Conservation (phyloP, 2,797 vertebrate species). For the Sebastes nivosus region DNA sequence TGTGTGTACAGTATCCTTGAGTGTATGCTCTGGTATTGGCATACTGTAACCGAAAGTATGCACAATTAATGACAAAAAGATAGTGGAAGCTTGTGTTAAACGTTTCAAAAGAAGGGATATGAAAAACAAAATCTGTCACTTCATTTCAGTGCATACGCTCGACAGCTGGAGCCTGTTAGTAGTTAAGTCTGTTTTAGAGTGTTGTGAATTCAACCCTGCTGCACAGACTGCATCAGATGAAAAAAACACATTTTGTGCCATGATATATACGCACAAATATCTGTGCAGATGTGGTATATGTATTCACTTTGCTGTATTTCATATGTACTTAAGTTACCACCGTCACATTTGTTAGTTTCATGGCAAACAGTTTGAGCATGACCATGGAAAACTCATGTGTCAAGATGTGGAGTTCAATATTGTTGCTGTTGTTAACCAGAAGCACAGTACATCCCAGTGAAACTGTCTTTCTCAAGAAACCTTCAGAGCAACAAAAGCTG, state of each 20-base stretch:
- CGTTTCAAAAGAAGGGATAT: background rate
- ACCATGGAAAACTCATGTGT: background rate
- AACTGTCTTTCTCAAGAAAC: background rate
- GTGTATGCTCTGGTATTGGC: slow-evolving; percentile 8
- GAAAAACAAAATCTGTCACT: background rate
- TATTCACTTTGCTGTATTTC: background rate
- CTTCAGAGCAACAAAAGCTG: background rate
- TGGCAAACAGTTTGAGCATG: background rate
- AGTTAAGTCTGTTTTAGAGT: background rate
- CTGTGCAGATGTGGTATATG: background rate
- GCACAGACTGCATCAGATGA: background rate
- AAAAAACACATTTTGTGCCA: background rate
- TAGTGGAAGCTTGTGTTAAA: background rate
- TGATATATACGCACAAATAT: background rate
- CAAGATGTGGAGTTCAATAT: background rate
- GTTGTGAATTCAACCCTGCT: background rate
- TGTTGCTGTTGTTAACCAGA: background rate
- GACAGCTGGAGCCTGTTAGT: background rate
- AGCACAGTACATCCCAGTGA: background rate
- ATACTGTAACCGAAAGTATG: slow-evolving; percentile 4
- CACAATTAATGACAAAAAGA: slow-evolving; percentile 1
- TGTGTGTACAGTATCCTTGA: slow-evolving; percentile 43
- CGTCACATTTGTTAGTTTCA: background rate
- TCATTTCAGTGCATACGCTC: background rate
- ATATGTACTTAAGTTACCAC: background rate